Conservation (phyloP, 2,888 invertebrate species). For the Tachina lurida region DNA sequence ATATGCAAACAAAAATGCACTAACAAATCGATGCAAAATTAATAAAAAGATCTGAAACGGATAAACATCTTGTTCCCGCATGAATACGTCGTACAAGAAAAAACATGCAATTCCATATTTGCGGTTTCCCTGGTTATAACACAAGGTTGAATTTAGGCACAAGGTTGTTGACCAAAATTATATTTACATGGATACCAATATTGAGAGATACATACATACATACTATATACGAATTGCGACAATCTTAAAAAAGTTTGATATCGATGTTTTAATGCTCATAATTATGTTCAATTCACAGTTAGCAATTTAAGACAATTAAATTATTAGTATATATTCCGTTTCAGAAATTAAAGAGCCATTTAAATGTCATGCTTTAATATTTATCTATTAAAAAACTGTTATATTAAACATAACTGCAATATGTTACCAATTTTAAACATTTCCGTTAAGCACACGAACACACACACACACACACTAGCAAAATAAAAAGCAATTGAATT, state of each 20-base stretch:
- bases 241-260: background rate
- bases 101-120: too few relatives aligned
- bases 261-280: background rate
- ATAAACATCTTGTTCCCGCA: too few relatives aligned
- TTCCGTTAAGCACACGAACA: slow-evolving; percentile 22
- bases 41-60: too few relatives aligned
- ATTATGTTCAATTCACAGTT: background rate
- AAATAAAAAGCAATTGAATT: slow-evolving; percentile 31
- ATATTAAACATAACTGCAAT: slow-evolving; percentile 59
- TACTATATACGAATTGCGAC: background rate
- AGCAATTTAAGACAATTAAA: background rate
- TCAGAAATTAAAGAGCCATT: slow-evolving; percentile 17
- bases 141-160: slow-evolving; percentile 1
- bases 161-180: background rate
- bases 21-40: too few relatives aligned
- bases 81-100: too few relatives aligned
- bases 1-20: too few relatives aligned
- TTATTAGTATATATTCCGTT: background rate
- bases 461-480: background rate
- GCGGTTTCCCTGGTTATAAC: too few relatives aligned
- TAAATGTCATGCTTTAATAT: slow-evolving; percentile 22
- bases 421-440: slow-evolving; percentile 59
- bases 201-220: too few relatives aligned
- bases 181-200: background rate
- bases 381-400: slow-evolving; percentile 46